Conservation (phyloP, 2,888 invertebrate genomes). For the Hofmannophila pseudospretella region DNA sequence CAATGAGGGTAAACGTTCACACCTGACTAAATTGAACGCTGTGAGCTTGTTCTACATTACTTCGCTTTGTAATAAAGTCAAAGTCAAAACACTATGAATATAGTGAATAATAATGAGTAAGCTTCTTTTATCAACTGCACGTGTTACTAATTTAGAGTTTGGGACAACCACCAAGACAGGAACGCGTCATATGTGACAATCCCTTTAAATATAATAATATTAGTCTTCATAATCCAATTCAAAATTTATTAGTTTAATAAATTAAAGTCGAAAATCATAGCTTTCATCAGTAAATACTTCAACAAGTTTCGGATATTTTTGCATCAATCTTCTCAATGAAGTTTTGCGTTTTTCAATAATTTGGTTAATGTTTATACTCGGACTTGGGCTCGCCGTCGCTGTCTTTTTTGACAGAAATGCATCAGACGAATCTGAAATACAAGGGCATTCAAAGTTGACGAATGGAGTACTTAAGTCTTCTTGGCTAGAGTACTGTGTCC, state of each 20-base stretch:
- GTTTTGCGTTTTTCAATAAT: slow-evolving; percentile 37
- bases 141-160: too few species aligned
- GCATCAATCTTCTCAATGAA: slow-evolving; percentile 41
- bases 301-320: slow-evolving; percentile 47
- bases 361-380: slow-evolving; percentile 12
- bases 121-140: too few species aligned
- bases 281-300: slow-evolving; percentile 59
- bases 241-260: too few species aligned
- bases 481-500: slow-evolving; percentile 59
- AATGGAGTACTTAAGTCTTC: slow-evolving; percentile 39
- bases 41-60: too few species aligned
- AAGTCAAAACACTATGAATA: too few species aligned
- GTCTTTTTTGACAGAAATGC: neutral
- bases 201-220: too few species aligned
- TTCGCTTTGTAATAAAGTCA: too few species aligned
- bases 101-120: too few species aligned
- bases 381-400: neutral
- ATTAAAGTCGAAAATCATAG: slow-evolving; percentile 42
- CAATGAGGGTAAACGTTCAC: slow-evolving; percentile 32
- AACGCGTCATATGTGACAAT: too few species aligned
- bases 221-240: too few species aligned
- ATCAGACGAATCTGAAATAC: neutral
- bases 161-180: too few species aligned
- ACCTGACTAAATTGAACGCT: slow-evolving; percentile 35
- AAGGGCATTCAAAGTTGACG: neutral